Base-by-base conservation (phyloP, 2,888 invertebrate species). In the Lepidocyrtinus sp. region DNA sequence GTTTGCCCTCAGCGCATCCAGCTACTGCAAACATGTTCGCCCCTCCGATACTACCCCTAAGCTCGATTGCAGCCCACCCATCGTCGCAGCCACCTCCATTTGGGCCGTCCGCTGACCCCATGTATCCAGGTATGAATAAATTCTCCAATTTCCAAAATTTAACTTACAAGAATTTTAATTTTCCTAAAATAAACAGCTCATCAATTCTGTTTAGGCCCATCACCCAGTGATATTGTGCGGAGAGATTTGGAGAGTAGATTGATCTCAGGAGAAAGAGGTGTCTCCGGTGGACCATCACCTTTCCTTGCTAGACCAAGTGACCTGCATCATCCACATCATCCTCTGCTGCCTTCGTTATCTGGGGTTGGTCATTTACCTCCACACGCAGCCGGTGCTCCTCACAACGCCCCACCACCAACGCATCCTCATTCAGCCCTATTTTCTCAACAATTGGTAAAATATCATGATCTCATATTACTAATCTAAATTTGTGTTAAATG, bases 231-330 rank as follows among this genome's bases (percentile, higher is more conserved):
- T 89, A 91, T 96, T 88, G 90, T 97, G 85, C 92, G 96, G 78
- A 93, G 96, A 87, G 97, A 96, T 90, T 90, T 97, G 87, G 96
- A 97, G 90, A 95, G 92, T 88, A 92, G 97, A 88, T 96, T 97
- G 90, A 91, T 97, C 88, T 96, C 96, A 87, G 87, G 88, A 67
- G 86, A 87, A 5, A 75, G 86, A 73, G 82, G 83, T 50, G 88
- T 89, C 78, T 89, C 88, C 82, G 83, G 82, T 24, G 84, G 82
- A 59, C 76, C 82, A 26, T 90, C 91, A 82, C 91, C 93, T 70
- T 86, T 85, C 65, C 80, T 86, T 15, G 19, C 93, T 93, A 87
- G 91, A 90, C 86, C 91, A 94, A 88, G 92, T 95, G 87, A 95
- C 95, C 69, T 96, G 95, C 59, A 59, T n/a, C 90, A 93, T 96